A percentile compares a stretch with the other conserved stretches of the same genome.
Conservation (phyloP, 2,113 vertebrate genomes). For the Empidonax traillii region DNA sequence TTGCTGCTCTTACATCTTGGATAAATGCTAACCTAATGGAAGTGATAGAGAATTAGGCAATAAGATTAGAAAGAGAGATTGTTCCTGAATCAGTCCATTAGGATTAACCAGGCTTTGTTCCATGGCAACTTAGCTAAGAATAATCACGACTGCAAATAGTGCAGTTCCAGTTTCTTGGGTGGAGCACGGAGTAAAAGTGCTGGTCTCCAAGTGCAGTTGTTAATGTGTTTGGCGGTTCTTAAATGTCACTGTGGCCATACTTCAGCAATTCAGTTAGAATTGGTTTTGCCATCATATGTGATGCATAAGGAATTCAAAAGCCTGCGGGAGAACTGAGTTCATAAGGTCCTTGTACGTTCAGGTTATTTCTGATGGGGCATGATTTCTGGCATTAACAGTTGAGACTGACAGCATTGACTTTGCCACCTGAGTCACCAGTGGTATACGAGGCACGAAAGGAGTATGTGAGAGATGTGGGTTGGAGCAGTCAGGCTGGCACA, state of each 20-base stretch:
- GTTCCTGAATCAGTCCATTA: conserved; percentile 46
- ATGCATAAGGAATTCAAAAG: neutral
- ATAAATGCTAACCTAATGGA: neutral
- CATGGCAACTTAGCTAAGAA: conserved; percentile 70
- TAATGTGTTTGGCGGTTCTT: neutral
- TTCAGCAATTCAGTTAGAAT: neutral
- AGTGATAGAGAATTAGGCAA: conserved; percentile 45
- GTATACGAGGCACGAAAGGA: neutral
- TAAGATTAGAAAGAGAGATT: conserved; percentile 61
- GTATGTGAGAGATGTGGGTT: neutral
- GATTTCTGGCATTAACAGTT: neutral
- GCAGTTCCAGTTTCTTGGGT: conserved; percentile 52
- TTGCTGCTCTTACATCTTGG: neutral
- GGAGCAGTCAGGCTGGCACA: neutral
- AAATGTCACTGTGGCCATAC: neutral
- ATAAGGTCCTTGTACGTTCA: neutral
- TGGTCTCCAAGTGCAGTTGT: neutral
- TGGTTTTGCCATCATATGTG: neutral
- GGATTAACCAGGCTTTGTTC: conserved; percentile 69
- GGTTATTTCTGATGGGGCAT: neutral
- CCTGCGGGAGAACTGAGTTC: neutral
- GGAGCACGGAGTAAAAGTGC: neutral
- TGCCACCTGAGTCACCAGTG: neutral
- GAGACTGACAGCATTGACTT: neutral
- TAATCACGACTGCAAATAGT: conserved; percentile 54